Base-by-base conservation (phyloP, 2,113 vertebrate species). In the Columba janthina region DNA sequence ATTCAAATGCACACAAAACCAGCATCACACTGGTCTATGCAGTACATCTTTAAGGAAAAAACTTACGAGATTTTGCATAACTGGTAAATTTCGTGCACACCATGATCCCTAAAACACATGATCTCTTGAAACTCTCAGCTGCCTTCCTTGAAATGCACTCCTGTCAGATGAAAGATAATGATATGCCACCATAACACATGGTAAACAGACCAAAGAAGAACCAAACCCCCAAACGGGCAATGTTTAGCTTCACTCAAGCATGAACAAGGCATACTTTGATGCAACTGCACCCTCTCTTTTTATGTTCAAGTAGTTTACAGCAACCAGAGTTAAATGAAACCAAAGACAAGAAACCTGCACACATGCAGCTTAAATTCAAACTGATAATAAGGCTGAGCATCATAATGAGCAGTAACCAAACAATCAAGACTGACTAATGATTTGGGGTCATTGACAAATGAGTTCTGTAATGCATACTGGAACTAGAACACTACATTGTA, bases 401-500 rank as follows among this genome's bases (percentile, higher is more conserved):
- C 36, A 29, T 46, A 74, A 80, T 26, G 9, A 84, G n/a, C 61
- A 84, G n/a, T 17, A 69, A 57, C n/a, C 38, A 75, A 79, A 77
- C 36, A 93, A 86, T 20, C 46, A 75, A 34, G 34, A 62, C 24
- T 50, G 40, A 85, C 50, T 72, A 93, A 93, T 53, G 36, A 77
- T 77, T 14, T 84, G 17, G 15, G 9, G 24, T 61, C 67, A 73
- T 72, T 75, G 42, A 21, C 51, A 58, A 88, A 90, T 71, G 26
- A 38, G 25, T 92, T 92, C 48, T 62, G 22, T 84, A 72, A 77
- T 50, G 22, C 57, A 72, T 26, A 36, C 32, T 81, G 79, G 58
- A 90, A 80, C 60, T 54, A 14, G 31, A 88, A 89, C 56, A 65
- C 32, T 57, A 21, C 40, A 89, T 73, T 94, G 66, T 71, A 36